Conservation (phyloP, 2,113 vertebrate species). For the Ailuropoda melanoleuca region DNA sequence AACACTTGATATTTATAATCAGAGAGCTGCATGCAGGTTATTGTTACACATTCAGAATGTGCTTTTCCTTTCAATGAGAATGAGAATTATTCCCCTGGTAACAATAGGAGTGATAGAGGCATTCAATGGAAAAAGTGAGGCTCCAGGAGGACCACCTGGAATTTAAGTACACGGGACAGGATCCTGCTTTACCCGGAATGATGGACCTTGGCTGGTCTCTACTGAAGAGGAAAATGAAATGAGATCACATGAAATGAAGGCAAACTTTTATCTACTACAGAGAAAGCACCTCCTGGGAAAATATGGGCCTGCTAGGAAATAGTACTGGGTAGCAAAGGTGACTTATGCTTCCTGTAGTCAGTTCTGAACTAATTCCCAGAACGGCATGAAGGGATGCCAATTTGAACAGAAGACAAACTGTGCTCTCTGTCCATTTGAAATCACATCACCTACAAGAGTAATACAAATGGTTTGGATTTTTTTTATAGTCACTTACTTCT, state of each 20-base stretch:
- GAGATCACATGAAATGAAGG: conserved; percentile 71
- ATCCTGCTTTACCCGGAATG: conserved; percentile 22
- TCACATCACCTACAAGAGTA: conserved; percentile 69
- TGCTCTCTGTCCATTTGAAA: conserved; percentile 78
- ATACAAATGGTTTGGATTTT: conserved; percentile 67
- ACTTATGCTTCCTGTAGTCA: conserved; percentile 80
- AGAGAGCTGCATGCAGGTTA: conserved; percentile 63
- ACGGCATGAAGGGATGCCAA: conserved; percentile 77
- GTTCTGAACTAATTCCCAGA: conserved; percentile 81
- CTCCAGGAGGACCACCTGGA: conserved; percentile 54
- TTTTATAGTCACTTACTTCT: conserved; percentile 75
- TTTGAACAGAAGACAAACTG: conserved; percentile 80
- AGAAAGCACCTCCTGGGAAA: conserved; percentile 75
- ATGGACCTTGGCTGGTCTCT: conserved; percentile 52
- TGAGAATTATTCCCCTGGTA: conserved; percentile 36
- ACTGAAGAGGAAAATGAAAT: conserved; percentile 67
- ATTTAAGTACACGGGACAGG: conserved; percentile 24
- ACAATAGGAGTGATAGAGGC: conserved; percentile 46
- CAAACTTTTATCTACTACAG: conserved; percentile 76
- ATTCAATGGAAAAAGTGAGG: not conserved
- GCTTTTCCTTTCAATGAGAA: conserved; percentile 64
- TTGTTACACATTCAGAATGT: conserved; percentile 71
- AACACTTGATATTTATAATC: conserved; percentile 77
- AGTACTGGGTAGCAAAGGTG: conserved; percentile 75
- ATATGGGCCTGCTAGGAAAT: conserved; percentile 72